Percentiles rank a stretch among this genome's conserved stretches.
phyloP scores from a whole-genome alignment of 2,888 invertebrate species.

The Digitonthophagus gazella region DNA sequence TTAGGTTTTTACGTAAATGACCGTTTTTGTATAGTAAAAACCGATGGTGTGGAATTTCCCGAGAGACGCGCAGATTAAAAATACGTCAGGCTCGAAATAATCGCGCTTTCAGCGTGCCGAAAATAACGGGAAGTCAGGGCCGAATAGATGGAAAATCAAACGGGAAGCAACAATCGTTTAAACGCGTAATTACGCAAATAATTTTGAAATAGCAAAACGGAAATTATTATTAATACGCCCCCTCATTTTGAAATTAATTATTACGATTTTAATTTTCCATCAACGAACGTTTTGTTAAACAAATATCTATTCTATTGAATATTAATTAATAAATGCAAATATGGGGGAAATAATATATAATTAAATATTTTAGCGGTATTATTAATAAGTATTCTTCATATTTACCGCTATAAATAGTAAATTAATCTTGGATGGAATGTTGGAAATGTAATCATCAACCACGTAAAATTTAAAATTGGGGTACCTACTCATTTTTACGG shows the following conservation, averaged over 20 bases:
- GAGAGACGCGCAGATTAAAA: background rate
- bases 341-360: background rate
- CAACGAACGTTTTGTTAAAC: background rate
- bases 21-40: background rate
- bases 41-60: background rate
- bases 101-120: no score
- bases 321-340: background rate
- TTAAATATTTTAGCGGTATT: background rate
- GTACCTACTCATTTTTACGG: no score
- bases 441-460: no score
- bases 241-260: background rate
- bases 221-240: no score
- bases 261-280: background rate
- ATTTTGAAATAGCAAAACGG: no score
- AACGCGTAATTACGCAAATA: background rate
- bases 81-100: background rate
- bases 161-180: background rate
- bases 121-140: background rate
- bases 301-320: background rate
- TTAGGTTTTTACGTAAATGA: background rate
- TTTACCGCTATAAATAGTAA: no score
- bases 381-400: no score
- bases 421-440: no score
- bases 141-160: background rate
- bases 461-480: no score